phyloP scores from a whole-genome alignment of 2,888 invertebrate genomes.

The Dusona sp. region DNA sequence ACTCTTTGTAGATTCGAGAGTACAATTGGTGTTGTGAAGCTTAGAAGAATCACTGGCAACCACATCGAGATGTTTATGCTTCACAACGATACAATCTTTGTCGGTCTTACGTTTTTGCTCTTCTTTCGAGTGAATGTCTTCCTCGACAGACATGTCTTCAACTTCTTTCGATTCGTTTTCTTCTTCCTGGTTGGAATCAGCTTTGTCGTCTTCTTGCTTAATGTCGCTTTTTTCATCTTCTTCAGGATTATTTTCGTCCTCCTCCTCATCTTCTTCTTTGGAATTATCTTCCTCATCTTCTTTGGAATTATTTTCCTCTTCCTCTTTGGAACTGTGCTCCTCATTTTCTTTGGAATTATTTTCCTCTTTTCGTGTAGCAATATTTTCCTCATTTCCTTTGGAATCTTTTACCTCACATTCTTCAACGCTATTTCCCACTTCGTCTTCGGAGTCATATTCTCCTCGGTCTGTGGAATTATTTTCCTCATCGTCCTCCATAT shows the following conservation, averaged over 20 bases:
- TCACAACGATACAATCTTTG: not conserved
- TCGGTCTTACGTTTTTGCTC: not conserved
- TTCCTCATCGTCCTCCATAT: not conserved
- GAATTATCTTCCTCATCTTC: not conserved
- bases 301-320: not conserved
- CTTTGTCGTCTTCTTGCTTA: not conserved
- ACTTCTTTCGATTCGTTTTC: slow-evolving; percentile 2
- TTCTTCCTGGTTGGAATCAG: not conserved
- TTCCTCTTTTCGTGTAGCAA: not conserved
- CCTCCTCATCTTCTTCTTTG: not conserved
- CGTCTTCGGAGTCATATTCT: not conserved
- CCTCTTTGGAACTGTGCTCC: not conserved
- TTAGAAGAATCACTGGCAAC: not conserved
- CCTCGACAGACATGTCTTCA: not conserved
- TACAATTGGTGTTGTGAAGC: not conserved
- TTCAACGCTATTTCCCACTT: not conserved
- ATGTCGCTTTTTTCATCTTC: not conserved
- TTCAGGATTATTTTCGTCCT: not conserved
- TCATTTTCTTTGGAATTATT: not conserved
- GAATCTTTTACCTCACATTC: not conserved
- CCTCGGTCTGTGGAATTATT: not conserved
- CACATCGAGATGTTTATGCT: not conserved
- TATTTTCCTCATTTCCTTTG: not conserved
- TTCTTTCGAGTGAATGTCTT: not conserved
- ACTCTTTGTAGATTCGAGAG: not conserved